phyloP scores from a whole-genome alignment of 2,797 vertebrate species.

The Mus minutoides region DNA sequence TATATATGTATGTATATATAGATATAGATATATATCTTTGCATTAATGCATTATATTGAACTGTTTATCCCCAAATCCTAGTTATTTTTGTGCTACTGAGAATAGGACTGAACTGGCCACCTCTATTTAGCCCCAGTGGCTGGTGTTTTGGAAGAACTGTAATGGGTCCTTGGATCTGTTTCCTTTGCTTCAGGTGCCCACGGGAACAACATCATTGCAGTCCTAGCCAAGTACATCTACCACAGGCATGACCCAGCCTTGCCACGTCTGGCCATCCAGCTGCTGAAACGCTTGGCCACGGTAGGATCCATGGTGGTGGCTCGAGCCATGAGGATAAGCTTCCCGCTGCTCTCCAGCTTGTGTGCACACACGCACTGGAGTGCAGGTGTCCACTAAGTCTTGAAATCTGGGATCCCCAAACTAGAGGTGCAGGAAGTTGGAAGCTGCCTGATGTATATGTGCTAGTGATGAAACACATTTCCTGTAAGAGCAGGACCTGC shows the following conservation, averaged over 20 bases:
- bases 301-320: constrained; percentile 84
- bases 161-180: constrained; percentile 10
- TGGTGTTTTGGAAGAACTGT: background rate
- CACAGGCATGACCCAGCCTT: constrained; percentile 97
- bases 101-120: background rate
- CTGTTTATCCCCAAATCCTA: background rate
- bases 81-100: background rate
- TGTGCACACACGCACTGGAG: background rate
- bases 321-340: background rate
- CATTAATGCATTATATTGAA: constrained; percentile 11
- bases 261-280: constrained; percentile 96
- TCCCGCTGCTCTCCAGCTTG: background rate
- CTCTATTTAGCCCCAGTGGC: background rate
- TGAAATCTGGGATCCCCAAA: background rate
- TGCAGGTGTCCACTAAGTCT: background rate
- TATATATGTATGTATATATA: no score
- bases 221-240: constrained; percentile 98
- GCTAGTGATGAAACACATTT: no score
- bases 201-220: constrained; percentile 96
- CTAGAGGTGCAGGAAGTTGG: background rate
- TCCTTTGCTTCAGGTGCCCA: constrained; percentile 90
- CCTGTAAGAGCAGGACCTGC: background rate
- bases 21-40: background rate
- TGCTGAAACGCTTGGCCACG: constrained; percentile 96
- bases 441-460: background rate